phyloP scores from a whole-genome alignment of 2,113 vertebrate species.

The Nycticebus coucang region DNA sequence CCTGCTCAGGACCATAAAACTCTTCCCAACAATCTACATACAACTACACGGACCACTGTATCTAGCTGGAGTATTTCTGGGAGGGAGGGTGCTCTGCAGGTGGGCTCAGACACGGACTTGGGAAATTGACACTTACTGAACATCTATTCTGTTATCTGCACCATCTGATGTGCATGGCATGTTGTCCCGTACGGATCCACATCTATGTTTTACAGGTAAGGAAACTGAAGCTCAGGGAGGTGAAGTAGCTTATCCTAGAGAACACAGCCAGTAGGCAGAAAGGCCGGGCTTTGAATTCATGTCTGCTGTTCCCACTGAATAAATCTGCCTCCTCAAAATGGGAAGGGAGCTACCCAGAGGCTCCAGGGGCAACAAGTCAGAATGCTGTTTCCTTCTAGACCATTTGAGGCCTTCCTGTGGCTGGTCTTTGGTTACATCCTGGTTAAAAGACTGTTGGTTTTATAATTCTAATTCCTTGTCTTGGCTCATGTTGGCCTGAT shows the following conservation, averaged over 20 bases:
- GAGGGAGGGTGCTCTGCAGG: neutral
- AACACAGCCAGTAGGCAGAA: neutral
- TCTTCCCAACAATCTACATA: neutral
- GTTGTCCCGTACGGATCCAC: neutral
- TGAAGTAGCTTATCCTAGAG: no score
- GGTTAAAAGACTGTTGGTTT: neutral
- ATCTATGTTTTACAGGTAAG: neutral
- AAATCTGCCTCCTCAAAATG: neutral
- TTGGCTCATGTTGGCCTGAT: conserved; percentile 26
- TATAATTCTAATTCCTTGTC: neutral
- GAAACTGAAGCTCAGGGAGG: neutral
- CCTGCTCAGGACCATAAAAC: neutral
- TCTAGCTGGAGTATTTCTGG: neutral
- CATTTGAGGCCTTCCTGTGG: neutral
- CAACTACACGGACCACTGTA: neutral
- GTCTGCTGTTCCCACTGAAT: neutral
- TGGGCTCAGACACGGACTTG: neutral
- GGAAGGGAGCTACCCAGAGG: neutral
- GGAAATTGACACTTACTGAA: no score
- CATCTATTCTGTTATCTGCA: neutral
- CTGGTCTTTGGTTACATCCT: neutral
- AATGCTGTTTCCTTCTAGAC: neutral
- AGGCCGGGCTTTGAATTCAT: neutral
- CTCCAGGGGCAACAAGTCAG: neutral
- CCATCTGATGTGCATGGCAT: neutral